Evolutionary conservation across 1,140 invertebrate species (phyloP).

Genomic region (Musca domestica): DNA sequence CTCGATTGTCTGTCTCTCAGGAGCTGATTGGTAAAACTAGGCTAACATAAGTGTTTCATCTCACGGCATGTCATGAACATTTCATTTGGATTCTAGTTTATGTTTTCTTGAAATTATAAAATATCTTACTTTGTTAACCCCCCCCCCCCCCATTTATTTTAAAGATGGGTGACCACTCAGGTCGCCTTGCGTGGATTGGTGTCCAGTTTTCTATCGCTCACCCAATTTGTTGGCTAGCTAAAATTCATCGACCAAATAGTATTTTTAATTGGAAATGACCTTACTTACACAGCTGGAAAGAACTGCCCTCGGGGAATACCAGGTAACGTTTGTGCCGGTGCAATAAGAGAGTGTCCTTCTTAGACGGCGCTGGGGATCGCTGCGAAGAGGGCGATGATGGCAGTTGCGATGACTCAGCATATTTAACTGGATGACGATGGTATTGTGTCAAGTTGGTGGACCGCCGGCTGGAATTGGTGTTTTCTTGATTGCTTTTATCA

Average conservation of each 20-base stretch:
- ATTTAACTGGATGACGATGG: neutral
- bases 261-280: neutral
- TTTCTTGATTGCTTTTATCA: conserved; percentile 28
- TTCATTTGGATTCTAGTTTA: no score
- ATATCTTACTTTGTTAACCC: no score
- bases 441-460: neutral
- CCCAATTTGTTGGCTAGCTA: neutral
- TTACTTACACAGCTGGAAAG: conserved; percentile 67
- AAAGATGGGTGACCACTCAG: no score
- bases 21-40: no score
- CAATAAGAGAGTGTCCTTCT: conserved; percentile 34
- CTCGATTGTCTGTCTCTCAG: no score
- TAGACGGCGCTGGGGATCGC: neutral
- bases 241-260: neutral
- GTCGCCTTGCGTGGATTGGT: no score
- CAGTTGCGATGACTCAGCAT: neutral
- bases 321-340: conserved; percentile 63
- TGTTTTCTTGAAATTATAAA: no score
- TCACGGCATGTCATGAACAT: no score
- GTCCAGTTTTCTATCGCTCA: neutral
- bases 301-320: conserved; percentile 75
- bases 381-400: neutral
- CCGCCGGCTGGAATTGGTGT: conserved; percentile 6
- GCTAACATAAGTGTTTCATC: no score
- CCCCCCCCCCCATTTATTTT: no score